Evolutionary conservation across 2,888 invertebrate species (phyloP).

Genomic region (Julus scanicus): DNA sequence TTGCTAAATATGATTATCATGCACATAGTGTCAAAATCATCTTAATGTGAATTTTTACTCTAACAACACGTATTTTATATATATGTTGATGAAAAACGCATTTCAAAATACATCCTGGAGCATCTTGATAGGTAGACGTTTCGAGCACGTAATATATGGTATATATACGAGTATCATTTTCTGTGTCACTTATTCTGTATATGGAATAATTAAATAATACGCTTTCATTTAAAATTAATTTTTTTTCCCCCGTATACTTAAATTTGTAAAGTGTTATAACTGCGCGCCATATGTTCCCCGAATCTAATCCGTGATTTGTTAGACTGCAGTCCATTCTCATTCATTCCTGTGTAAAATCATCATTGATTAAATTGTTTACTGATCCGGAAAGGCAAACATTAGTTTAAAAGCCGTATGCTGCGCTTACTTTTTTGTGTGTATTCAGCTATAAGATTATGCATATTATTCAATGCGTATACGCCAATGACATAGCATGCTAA

Average conservation of each 20-base stretch:
- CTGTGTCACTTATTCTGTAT: not conserved
- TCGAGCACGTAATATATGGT: not conserved
- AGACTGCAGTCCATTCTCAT: constrained; percentile 30
- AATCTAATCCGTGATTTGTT: constrained; percentile 39
- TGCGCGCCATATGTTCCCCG: constrained; percentile 2
- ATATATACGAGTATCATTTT: not conserved
- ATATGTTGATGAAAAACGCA: no score
- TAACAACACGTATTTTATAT: no score
- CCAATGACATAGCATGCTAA: constrained; percentile 7
- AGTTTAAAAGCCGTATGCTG: not conserved
- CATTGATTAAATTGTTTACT: constrained; percentile 39
- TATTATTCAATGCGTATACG: constrained; percentile 8
- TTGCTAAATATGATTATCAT: no score
- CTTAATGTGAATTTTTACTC: no score
- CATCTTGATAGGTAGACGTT: no score
- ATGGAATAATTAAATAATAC: not conserved
- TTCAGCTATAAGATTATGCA: constrained; percentile 39
- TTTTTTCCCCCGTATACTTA: not conserved
- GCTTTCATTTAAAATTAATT: not conserved
- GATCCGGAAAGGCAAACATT: constrained; percentile 38
- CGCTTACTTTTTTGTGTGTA: constrained; percentile 16
- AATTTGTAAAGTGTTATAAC: not conserved
- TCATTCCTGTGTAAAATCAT: constrained; percentile 27
- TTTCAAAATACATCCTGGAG: no score
- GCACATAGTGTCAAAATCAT: no score